Evolutionary conservation across 2,888 invertebrate species (phyloP).

Genomic region (Ditula angustiorana): DNA sequence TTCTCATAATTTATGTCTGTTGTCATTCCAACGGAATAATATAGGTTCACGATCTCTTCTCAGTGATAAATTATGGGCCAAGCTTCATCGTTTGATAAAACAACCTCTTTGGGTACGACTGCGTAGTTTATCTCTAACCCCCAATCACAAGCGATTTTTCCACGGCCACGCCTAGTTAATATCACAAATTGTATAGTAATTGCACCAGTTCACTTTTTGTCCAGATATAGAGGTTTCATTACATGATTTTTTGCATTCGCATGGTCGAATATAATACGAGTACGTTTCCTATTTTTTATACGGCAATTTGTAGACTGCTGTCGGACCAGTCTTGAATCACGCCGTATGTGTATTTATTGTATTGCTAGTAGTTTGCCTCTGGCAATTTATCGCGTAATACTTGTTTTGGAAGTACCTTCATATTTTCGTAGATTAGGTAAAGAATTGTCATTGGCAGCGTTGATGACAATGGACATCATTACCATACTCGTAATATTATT

Average conservation of each 20-base stretch:
- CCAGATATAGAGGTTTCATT: slow-evolving; percentile 46
- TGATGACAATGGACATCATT: slow-evolving; percentile 14
- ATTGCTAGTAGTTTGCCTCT: neutral
- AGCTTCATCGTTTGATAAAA: slow-evolving; percentile 23
- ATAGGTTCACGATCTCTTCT: neutral
- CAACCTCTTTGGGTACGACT: slow-evolving; percentile 17
- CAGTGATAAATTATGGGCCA: slow-evolving; percentile 14
- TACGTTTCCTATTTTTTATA: slow-evolving; percentile 48
- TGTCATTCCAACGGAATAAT: slow-evolving; percentile 26
- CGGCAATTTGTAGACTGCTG: slow-evolving; percentile 43
- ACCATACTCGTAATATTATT: neutral
- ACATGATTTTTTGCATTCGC: slow-evolving; percentile 46
- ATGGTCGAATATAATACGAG: slow-evolving; percentile 51
- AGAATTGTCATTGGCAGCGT: neutral
- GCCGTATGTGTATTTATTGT: slow-evolving; percentile 4
- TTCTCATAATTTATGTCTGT: slow-evolving; percentile 13
- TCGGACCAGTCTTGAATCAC: slow-evolving; percentile 30
- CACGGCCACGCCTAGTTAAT: slow-evolving; percentile 48
- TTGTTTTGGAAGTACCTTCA: neutral
- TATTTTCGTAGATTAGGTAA: slow-evolving; percentile 7
- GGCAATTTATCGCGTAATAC: slow-evolving; percentile 2
- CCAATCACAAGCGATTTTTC: slow-evolving; percentile 47
- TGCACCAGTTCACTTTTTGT: slow-evolving; percentile 48
- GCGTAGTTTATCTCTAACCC: slow-evolving; percentile 38
- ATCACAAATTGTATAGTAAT: slow-evolving; percentile 48